phyloP scores from a whole-genome alignment of 2,113 vertebrate genomes.

The Sinocyclocheilus anophthalmus region DNA sequence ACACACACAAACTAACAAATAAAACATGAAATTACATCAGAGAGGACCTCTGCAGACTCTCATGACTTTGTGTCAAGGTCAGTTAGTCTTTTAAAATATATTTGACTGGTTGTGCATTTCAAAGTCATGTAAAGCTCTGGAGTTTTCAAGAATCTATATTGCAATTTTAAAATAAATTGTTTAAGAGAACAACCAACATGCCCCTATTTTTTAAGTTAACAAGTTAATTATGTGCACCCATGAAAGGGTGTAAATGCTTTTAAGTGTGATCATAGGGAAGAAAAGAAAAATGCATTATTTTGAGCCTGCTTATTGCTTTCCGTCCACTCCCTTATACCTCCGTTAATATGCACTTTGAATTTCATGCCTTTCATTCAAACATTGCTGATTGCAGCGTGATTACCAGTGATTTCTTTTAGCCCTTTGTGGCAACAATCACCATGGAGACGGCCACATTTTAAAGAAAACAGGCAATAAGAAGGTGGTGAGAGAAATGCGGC shows the following conservation, averaged over 20 bases:
- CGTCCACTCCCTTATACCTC: conserved; percentile 16
- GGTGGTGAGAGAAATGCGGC: conserved; percentile 35
- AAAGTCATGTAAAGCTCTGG: neutral
- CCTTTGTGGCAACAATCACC: conserved; percentile 45
- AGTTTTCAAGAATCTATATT: neutral
- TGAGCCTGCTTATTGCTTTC: conserved; percentile 8
- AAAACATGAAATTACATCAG: neutral
- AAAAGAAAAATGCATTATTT: neutral
- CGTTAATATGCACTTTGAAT: conserved; percentile 34
- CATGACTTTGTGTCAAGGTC: neutral
- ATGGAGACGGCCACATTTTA: conserved; percentile 40
- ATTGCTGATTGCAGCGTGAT: conserved; percentile 40
- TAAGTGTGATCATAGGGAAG: conserved; percentile 4
- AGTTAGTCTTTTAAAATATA: neutral
- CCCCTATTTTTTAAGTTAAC: neutral
- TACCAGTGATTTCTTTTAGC: conserved; percentile 33
- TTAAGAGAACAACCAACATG: neutral
- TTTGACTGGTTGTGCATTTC: neutral
- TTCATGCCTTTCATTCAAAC: conserved; percentile 38
- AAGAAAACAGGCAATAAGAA: conserved; percentile 39
- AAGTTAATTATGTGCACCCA: neutral
- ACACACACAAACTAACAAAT: neutral
- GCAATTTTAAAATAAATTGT: neutral
- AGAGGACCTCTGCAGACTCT: neutral
- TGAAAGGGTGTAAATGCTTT: neutral